Evolutionary conservation across 2,113 vertebrate genomes (phyloP).

Genomic region (Catharus minimus): DNA sequence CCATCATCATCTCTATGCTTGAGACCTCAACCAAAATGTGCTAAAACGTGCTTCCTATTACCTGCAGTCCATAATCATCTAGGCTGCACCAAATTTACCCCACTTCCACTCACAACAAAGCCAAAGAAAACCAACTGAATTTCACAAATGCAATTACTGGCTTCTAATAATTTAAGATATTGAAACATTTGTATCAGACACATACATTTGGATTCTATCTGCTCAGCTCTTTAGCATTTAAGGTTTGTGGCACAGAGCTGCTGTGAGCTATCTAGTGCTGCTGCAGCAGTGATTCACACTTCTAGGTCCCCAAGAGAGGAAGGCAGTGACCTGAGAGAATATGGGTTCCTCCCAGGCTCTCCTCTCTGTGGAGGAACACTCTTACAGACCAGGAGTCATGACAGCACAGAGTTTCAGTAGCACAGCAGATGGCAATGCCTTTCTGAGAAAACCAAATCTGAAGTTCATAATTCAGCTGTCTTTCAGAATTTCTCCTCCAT

Average conservation of each 20-base stretch:
- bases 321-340: background rate
- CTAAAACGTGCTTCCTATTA: background rate
- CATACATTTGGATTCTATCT: background rate
- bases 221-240: background rate
- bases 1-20: background rate
- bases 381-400: conserved; percentile 6
- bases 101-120: background rate
- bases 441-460: conserved; percentile 7
- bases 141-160: background rate
- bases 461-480: conserved; percentile 39
- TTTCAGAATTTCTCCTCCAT: conserved; percentile 34
- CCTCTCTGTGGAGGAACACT: background rate
- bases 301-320: background rate
- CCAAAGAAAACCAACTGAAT: background rate
- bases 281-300: background rate
- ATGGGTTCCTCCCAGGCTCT: background rate
- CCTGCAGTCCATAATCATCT: background rate
- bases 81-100: background rate
- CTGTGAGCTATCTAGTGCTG: background rate
- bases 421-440: conserved; percentile 2
- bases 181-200: background rate
- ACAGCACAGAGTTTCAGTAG: conserved; percentile 8
- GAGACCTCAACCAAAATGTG: background rate
- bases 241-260: background rate
- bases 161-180: background rate